Evolutionary conservation across 2,888 invertebrate genomes (phyloP).

Genomic region (Acrobasis suavella): DNA sequence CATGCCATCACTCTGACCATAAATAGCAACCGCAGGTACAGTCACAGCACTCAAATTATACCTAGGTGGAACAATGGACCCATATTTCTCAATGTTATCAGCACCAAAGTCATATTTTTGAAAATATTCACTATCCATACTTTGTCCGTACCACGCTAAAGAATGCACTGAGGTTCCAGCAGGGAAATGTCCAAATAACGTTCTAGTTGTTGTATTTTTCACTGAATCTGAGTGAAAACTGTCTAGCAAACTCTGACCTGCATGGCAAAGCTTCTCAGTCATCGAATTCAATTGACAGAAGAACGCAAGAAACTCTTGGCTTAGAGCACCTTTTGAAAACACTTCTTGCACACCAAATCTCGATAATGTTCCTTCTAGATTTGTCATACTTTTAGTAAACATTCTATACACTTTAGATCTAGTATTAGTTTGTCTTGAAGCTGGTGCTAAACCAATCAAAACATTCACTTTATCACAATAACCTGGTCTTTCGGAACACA

Average conservation of each 20-base stretch:
- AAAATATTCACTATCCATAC: conserved; percentile 51
- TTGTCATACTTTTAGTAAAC: conserved; percentile 33
- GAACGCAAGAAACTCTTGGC: conserved; percentile 52
- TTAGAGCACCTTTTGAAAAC: conserved; percentile 49
- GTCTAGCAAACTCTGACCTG: conserved; percentile 43
- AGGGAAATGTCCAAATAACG: conserved; percentile 57
- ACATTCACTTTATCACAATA: conserved; percentile 84
- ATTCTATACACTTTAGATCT: conserved; percentile 45
- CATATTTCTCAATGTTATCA: conserved; percentile 53
- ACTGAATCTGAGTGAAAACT: conserved; percentile 55
- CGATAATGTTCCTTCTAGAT: conserved; percentile 40
- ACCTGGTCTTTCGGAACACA: conserved; percentile 84
- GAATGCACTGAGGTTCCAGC: conserved; percentile 57
- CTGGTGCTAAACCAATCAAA: conserved; percentile 85
- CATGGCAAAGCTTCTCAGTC: conserved; percentile 46
- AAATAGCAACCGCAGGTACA: conserved; percentile 54
- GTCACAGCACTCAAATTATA: conserved; percentile 55
- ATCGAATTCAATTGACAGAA: conserved; percentile 50
- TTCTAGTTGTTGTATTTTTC: conserved; percentile 45
- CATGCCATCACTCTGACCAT: conserved; percentile 79
- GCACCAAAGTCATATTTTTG: conserved; percentile 61
- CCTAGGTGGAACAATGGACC: conserved; percentile 47
- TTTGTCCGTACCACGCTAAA: conserved; percentile 61
- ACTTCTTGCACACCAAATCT: conserved; percentile 48
- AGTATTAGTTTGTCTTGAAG: conserved; percentile 72